A percentile compares a stretch with the other conserved stretches of the same genome.
phyloP scores from a whole-genome alignment of 2,113 vertebrate species.

The Hydrochoerus hydrochaeris region DNA sequence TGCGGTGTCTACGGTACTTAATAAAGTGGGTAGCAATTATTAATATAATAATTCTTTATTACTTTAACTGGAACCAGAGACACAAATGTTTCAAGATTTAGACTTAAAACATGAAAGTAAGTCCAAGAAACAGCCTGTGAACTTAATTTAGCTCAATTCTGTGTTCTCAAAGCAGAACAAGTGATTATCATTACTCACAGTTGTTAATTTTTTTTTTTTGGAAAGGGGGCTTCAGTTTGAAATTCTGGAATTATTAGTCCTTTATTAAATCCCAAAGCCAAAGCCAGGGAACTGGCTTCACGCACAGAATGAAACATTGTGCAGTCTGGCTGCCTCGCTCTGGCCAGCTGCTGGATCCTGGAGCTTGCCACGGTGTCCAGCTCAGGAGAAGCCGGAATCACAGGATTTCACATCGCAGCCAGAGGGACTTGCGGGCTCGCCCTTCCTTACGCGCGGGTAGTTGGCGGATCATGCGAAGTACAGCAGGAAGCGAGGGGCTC shows the following conservation, averaged over 20 bases:
- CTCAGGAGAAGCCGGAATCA: slow-evolving; percentile 75
- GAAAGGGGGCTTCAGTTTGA: slow-evolving; percentile 64
- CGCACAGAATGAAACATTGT: slow-evolving; percentile 30
- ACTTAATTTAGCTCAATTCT: slow-evolving; percentile 73
- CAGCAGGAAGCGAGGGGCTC: slow-evolving; percentile 62
- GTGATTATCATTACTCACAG: slow-evolving; percentile 53
- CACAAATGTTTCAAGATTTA: slow-evolving; percentile 69
- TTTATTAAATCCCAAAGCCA: slow-evolving; percentile 70
- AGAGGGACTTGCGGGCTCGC: slow-evolving; percentile 84
- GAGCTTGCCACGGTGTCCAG: slow-evolving; percentile 43
- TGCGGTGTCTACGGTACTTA: slow-evolving; percentile 58
- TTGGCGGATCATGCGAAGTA: slow-evolving; percentile 82
- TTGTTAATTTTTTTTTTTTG: slow-evolving; percentile 56
- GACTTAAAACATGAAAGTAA: slow-evolving; percentile 75
- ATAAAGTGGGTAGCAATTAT: slow-evolving; percentile 74
- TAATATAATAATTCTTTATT: slow-evolving; percentile 78
- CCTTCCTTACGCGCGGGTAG: slow-evolving; percentile 75
- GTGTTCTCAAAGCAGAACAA: slow-evolving; percentile 56
- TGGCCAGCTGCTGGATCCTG: not conserved
- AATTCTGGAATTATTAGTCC: slow-evolving; percentile 76
- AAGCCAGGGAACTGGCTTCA: slow-evolving; percentile 56
- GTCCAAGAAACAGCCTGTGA: slow-evolving; percentile 77
- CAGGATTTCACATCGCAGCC: slow-evolving; percentile 80
- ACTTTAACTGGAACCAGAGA: slow-evolving; percentile 72
- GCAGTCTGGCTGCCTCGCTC: fast-evolving